These are phyloP conservation scores for Lottia gigantea DNA, from an alignment of 2,888 invertebrate genomes.

Conservation along the genomic window DNA sequence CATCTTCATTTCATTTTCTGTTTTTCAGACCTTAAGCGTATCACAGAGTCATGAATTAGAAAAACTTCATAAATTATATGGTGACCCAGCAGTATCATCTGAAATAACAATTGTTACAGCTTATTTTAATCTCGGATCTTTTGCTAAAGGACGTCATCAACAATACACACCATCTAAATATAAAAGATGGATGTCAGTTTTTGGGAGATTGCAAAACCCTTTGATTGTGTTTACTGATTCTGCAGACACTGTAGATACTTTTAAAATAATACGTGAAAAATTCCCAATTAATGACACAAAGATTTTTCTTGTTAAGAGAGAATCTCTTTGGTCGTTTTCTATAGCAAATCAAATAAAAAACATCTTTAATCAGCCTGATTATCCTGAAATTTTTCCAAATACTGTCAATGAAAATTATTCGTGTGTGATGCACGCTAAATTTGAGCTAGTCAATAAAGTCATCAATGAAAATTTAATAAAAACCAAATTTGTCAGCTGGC, in stretches of 20 bases:
- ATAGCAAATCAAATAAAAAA: slow-evolving; percentile 38
- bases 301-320: slow-evolving; percentile 35
- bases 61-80: not conserved
- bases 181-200: slow-evolving; percentile 52
- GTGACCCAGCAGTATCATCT: slow-evolving; percentile 14
- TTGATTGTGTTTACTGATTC: slow-evolving; percentile 51
- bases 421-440: slow-evolving; percentile 62
- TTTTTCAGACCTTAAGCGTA: no score
- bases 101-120: slow-evolving; percentile 51
- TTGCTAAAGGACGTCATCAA: slow-evolving; percentile 36
- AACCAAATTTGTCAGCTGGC: slow-evolving; percentile 56
- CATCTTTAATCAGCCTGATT: slow-evolving; percentile 46
- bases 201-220: slow-evolving; percentile 49
- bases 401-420: slow-evolving; percentile 56
- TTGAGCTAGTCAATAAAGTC: slow-evolving; percentile 51
- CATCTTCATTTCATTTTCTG: no score
- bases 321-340: slow-evolving; percentile 48
- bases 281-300: slow-evolving; percentile 38
- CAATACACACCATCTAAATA: slow-evolving; percentile 39
- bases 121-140: slow-evolving; percentile 46
- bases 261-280: slow-evolving; percentile 34
- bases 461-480: slow-evolving; percentile 41
- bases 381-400: slow-evolving; percentile 54
- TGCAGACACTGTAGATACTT: slow-evolving; percentile 34
- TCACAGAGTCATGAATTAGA: no score